Evolutionary conservation across 2,888 invertebrate species (phyloP).

Genomic region (Dryomyza anilis): DNA sequence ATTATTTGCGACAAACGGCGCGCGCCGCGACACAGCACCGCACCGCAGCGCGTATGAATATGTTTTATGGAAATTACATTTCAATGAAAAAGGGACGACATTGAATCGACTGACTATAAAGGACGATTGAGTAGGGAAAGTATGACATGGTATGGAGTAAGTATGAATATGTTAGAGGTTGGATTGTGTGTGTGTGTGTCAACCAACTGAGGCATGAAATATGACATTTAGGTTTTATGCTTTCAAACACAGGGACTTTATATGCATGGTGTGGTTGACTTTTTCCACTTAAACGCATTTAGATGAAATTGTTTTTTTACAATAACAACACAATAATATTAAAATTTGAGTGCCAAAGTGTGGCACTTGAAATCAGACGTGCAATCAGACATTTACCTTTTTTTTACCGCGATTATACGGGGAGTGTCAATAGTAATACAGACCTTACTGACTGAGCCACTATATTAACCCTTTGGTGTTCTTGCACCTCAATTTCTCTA

Average conservation of each 20-base stretch:
- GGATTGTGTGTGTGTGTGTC: too few species aligned
- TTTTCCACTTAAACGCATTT: slow-evolving; percentile 8
- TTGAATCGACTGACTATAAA: not conserved
- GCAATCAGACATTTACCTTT: not conserved
- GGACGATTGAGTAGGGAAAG: slow-evolving; percentile 1
- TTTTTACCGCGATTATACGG: not conserved
- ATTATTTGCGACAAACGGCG: slow-evolving; percentile 1
- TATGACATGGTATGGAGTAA: too few species aligned
- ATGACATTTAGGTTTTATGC: slow-evolving; percentile 24
- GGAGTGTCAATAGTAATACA: slow-evolving; percentile 13
- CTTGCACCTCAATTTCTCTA: too few species aligned
- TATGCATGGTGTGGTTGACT: slow-evolving; percentile 6
- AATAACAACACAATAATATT: not conserved
- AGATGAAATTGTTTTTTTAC: slow-evolving; percentile 8
- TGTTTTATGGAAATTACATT: slow-evolving; percentile 27
- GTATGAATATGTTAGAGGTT: too few species aligned
- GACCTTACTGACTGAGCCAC: too few species aligned
- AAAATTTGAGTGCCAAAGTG: not conserved
- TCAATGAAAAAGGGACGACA: slow-evolving; percentile 25
- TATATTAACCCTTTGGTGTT: too few species aligned
- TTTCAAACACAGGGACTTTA: too few species aligned
- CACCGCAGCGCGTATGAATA: slow-evolving; percentile 9
- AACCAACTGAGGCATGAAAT: slow-evolving; percentile 21
- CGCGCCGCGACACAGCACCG: too few species aligned
- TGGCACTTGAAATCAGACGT: slow-evolving; percentile 13